Conservation (phyloP, 2,888 invertebrate species). For the Diarsia brunnea region DNA sequence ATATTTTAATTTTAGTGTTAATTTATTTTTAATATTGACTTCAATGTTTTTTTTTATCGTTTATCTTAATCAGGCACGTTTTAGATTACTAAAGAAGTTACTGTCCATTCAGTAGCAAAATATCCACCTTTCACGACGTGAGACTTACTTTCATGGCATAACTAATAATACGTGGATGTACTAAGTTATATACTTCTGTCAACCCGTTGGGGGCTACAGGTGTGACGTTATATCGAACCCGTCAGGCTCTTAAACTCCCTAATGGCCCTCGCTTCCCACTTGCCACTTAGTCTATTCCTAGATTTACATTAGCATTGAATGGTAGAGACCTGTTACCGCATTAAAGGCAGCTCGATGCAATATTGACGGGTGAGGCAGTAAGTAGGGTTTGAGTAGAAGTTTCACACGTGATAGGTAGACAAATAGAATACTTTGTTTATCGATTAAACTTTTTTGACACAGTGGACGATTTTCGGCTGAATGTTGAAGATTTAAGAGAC, state of each 20-base stretch:
- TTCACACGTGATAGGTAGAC: neutral
- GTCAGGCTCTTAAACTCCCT: slow-evolving; percentile 14
- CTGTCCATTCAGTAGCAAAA: neutral
- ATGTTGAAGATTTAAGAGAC: no score
- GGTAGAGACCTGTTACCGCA: slow-evolving; percentile 31
- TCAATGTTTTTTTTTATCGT: no score
- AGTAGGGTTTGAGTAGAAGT: slow-evolving; percentile 9
- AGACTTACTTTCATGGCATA: neutral
- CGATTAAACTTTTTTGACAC: no score
- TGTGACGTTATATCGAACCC: neutral
- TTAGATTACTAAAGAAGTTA: neutral
- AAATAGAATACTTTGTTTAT: no score
- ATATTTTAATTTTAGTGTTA: no score
- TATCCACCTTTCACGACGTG: neutral
- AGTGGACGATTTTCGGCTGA: no score
- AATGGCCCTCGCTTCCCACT: slow-evolving; percentile 15
- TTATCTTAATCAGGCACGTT: neutral
- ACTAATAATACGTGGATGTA: neutral
- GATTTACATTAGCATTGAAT: slow-evolving; percentile 46
- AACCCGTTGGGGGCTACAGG: neutral
- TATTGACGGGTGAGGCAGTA: slow-evolving; percentile 11
- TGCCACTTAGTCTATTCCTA: slow-evolving; percentile 28
- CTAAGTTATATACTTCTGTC: neutral
- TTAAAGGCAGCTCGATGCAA: slow-evolving; percentile 32
- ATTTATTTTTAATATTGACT: no score